Base-by-base conservation (phyloP, 2,113 vertebrate species). In the Paraplagusia blochii region DNA sequence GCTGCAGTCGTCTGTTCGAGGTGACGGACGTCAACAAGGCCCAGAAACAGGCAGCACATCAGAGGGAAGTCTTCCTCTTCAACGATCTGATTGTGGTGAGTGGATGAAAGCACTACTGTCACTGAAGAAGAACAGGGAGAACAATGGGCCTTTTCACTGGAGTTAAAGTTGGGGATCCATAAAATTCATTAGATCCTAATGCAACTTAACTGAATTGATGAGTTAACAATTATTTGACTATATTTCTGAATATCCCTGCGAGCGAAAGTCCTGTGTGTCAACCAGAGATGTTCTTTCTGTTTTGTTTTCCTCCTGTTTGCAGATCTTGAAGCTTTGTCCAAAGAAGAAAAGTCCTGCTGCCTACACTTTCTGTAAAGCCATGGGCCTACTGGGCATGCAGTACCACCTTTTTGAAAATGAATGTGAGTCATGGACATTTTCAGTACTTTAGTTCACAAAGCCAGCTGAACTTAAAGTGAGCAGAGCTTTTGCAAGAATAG, bases 41-140 rank as follows among this genome's bases (percentile, higher is more conserved):
- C 44, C 97, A 99, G 79, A 99, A 98, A 71, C 96, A 98, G 79
- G 97, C 95, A 0, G 93, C 96, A 2, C 97, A 99, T 76, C 97
- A 99, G 89, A 90, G 97, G 77, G 97, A 99, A 84, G 95, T 99
- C 74, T 99, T 99, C 84, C 95, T 99, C 70, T 99, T 99, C 91
- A 99, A 99, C 3, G 97, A 99, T 89, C 88, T 99, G 58, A 91
- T 99, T 46, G 94, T 99, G 93, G 97, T 98, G 83, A 91, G 90
- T 69, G 5, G 36, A 11, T 1, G 1, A 34, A 45, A 15, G 2
- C 15, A 14, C 11, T 29, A 29, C 22, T 29, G 22, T 29, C 22
- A 29, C 2, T 29, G 2, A 29, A 29, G 6, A 29, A 29, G 22
- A 29, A 29, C 22, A 29, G 22, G 22, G 6, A 6, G 22, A 6